Evolutionary conservation across 2,888 invertebrate species (phyloP), one percentile per base, ranked within the genome.

Genomic region (Tridacna crocea): DNA sequence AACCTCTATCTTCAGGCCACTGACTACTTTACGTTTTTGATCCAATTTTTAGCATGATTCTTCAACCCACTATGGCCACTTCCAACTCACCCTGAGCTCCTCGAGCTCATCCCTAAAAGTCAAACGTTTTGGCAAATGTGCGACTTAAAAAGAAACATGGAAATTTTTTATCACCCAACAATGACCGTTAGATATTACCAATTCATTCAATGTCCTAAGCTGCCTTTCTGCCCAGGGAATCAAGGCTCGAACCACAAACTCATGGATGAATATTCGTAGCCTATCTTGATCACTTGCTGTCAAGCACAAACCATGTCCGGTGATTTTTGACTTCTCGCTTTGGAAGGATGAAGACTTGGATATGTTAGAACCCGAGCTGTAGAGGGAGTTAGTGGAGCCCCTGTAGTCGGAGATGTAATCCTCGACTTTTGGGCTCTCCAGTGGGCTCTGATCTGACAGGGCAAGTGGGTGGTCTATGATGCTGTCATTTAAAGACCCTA

Each of bases 211-310:
- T 80, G 96, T 95, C 77, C 96, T 96, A 91, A 99, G 97, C 94
- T 98, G 97, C 92, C 97, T 96, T 94, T 99, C 99, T 60, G 98
- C 96, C 94, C 98, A 98, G 0, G 99, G 99, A 84, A 99, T 95
- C 80, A 99, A 95, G 27, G 98, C 97, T 91, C 97, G 96, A 19
- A 97, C 96, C 81, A 97, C 96, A 95, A 98, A 99, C 92, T 99
- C 98, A 91, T 97, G 97, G 63, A 99, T 96, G 92, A 99, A 97
- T 88, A 96, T 96, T 90, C 97, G 96, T 63, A 99, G 95, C 91
- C 97, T 96, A 91, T 98, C 98, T 73, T 98, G 96, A 95, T 99
- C 99, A 92, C 96, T 96, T 0, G 96, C 95, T 66, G 97, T 97
- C 61, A 99, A 95, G 92, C 97, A 97, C 83, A 96, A 87, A 8